Conservation (phyloP, 1,140 invertebrate genomes). For the Adoxophyes honmai region DNA sequence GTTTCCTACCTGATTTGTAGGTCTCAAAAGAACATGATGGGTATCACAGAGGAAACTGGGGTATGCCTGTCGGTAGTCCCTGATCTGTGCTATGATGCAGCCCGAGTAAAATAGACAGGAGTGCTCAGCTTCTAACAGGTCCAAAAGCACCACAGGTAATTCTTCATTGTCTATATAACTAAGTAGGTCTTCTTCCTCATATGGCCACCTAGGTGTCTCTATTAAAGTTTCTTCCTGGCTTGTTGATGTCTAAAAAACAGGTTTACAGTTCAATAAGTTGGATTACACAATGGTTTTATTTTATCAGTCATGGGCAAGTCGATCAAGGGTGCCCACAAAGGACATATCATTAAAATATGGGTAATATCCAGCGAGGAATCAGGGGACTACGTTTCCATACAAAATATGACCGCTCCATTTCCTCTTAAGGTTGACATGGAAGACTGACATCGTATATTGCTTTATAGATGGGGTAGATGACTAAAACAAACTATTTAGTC, state of each 20-base stretch:
- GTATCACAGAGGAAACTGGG: constrained; percentile 84
- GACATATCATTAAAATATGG: no score
- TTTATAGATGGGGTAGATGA: no score
- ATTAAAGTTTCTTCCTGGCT: constrained; percentile 80
- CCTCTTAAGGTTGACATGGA: no score
- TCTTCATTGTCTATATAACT: constrained; percentile 91
- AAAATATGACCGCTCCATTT: no score
- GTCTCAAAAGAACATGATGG: constrained; percentile 92
- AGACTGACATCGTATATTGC: no score
- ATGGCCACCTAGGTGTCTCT: constrained; percentile 86
- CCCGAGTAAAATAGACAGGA: constrained; percentile 93
- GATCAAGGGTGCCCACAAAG: no score
- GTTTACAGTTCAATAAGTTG: no score
- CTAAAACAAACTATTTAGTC: no score
- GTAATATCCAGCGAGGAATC: no score
- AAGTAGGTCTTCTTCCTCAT: constrained; percentile 86
- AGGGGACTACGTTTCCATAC: no score
- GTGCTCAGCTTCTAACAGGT: constrained; percentile 88
- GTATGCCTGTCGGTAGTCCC: constrained; percentile 90
- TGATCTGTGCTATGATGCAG: constrained; percentile 93
- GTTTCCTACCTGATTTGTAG: constrained; percentile 87
- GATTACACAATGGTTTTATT: no score
- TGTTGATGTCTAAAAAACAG: constrained; percentile 40
- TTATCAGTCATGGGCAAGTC: no score
- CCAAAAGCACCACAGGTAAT: constrained; percentile 90